A percentile compares a stretch with the other conserved stretches of the same genome.
These are phyloP conservation scores for Gymnothorax javanicus DNA, from an alignment of 2,797 vertebrate species.

Conservation along the genomic window DNA sequence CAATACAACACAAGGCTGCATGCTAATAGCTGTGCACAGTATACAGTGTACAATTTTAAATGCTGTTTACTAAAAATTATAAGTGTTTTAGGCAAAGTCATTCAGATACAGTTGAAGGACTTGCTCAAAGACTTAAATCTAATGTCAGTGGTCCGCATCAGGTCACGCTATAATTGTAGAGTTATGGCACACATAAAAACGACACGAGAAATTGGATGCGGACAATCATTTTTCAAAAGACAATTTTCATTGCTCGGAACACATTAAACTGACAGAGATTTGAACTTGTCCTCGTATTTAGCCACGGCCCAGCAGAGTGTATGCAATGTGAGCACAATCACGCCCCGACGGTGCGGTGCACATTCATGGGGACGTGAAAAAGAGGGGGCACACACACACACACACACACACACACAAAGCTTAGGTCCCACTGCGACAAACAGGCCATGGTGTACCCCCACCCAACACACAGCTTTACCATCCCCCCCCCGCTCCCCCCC, in stretches of 20 bases:
- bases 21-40: neutral
- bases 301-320: conserved; percentile 4
- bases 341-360: neutral
- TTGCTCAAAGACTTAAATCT: conserved; percentile 10
- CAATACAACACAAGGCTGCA: neutral
- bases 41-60: neutral
- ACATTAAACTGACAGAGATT: conserved; percentile 25
- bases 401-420: too few species aligned
- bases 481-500: neutral
- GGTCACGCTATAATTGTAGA: neutral
- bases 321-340: neutral
- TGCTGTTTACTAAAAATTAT: neutral
- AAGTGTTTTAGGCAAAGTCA: neutral
- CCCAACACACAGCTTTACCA: neutral
- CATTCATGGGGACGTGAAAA: neutral
- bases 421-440: neutral
- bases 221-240: conserved; percentile 6
- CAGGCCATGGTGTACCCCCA: neutral
- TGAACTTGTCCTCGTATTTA: conserved; percentile 1
- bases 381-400: neutral
- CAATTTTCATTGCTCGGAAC: neutral
- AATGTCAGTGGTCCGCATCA: neutral
- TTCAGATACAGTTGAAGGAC: conserved; percentile 11
- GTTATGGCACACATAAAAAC: neutral
- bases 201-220: neutral